Conservation (phyloP, 2,888 invertebrate species). For the Arctia plantaginis region DNA sequence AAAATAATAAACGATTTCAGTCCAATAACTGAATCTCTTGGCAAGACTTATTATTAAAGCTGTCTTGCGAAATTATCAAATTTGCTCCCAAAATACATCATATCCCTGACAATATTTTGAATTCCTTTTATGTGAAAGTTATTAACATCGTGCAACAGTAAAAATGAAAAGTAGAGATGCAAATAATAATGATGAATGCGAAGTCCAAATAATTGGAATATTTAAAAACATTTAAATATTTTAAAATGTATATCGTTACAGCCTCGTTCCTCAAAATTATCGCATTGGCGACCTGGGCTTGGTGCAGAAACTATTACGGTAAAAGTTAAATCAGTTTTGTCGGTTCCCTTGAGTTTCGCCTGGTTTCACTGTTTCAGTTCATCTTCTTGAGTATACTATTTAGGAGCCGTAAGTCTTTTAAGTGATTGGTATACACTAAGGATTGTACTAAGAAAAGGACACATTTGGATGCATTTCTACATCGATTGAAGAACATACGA, state of each 20-base stretch:
- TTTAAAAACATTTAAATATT: background rate
- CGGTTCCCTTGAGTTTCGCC: constrained; percentile 60
- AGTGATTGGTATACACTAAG: background rate
- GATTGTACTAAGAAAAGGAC: background rate
- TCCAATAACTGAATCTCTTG: background rate
- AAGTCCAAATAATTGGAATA: background rate
- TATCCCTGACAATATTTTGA: background rate
- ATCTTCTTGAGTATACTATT: constrained; percentile 45
- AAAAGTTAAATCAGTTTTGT: constrained; percentile 79
- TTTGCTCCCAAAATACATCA: background rate
- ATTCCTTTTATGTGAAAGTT: background rate
- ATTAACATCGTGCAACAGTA: background rate
- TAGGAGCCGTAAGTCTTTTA: background rate
- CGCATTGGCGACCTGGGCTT: constrained; percentile 51
- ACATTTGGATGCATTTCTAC: background rate
- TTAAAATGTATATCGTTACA: constrained; percentile 23
- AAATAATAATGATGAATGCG: background rate
- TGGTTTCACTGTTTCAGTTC: constrained; percentile 48
- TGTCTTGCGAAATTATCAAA: background rate
- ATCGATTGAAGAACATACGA: background rate
- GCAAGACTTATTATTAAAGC: background rate
- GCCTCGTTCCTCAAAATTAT: constrained; percentile 44
- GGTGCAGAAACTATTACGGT: constrained; percentile 73
- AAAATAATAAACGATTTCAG: background rate
- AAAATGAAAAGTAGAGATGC: background rate